These are phyloP conservation scores for Drosophila colorata DNA, from an alignment of 2,888 invertebrate species.

Conservation along the genomic window DNA sequence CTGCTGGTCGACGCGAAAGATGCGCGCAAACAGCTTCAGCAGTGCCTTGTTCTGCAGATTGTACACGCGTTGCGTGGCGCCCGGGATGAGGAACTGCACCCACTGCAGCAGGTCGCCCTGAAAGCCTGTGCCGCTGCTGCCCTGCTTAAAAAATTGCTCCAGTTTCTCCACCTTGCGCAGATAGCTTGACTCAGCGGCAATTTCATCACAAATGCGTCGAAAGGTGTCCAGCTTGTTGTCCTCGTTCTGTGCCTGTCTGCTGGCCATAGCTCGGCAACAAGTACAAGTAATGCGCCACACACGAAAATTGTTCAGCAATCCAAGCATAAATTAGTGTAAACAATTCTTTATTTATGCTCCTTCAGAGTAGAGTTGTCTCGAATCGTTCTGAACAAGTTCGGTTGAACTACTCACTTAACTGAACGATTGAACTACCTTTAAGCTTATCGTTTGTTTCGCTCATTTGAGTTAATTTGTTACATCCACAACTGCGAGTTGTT, in stretches of 20 bases:
- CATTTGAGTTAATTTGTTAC: too few species aligned
- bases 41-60: constrained; percentile 97
- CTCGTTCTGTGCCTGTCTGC: constrained; percentile 80
- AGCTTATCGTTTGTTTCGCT: too few species aligned
- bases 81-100: constrained; percentile 93
- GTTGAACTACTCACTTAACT: too few species aligned
- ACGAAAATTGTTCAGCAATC: constrained; percentile 17
- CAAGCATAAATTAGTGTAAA: constrained; percentile 43
- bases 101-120: constrained; percentile 92
- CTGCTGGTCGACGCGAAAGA: constrained; percentile 90
- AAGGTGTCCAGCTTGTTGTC: constrained; percentile 93
- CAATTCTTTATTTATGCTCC: neutral
- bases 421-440: too few species aligned
- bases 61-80: constrained; percentile 93
- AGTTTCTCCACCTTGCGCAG: constrained; percentile 92
- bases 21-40: constrained; percentile 93
- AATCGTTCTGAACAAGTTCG: too few species aligned
- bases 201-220: constrained; percentile 90
- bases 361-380: too few species aligned
- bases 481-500: too few species aligned
- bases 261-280: constrained; percentile 41
- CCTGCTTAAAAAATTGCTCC: constrained; percentile 88
- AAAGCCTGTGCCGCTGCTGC: constrained; percentile 88
- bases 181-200: constrained; percentile 92
- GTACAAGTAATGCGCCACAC: constrained; percentile 10